These are phyloP conservation scores for Diaperis boleti DNA, from an alignment of 2,888 invertebrate genomes.

Conservation along the genomic window DNA sequence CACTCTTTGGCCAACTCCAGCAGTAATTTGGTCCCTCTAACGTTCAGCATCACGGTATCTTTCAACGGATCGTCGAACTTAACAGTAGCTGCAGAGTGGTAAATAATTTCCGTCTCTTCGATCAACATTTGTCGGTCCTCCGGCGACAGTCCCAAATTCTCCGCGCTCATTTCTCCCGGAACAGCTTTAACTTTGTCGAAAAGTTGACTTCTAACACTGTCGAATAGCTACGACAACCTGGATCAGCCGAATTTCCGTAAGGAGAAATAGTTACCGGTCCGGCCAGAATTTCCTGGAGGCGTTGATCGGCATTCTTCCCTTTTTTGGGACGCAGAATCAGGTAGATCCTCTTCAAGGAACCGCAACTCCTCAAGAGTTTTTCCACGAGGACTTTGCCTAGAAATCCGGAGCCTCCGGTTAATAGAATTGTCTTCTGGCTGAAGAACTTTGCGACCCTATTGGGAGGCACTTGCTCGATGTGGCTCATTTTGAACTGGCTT, in stretches of 20 bases:
- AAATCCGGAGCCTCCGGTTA: conserved; percentile 49
- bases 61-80: conserved; percentile 92
- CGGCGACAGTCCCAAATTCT: conserved; percentile 77
- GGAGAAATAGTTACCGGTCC: conserved; percentile 45
- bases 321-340: conserved; percentile 58
- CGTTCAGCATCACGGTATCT: conserved; percentile 90
- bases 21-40: conserved; percentile 90
- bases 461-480: background rate
- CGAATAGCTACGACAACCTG: conserved; percentile 16
- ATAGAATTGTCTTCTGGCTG: background rate
- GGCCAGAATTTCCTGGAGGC: conserved; percentile 48
- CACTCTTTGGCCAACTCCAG: conserved; percentile 83
- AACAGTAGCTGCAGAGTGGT: conserved; percentile 82
- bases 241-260: background rate
- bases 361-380: conserved; percentile 54
- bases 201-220: conserved; percentile 2
- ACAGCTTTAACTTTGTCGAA: conserved; percentile 76
- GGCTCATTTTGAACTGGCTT: too few relatives aligned
- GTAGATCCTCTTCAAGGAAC: conserved; percentile 54
- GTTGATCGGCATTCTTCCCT: conserved; percentile 47
- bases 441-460: background rate
- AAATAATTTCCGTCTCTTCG: conserved; percentile 84
- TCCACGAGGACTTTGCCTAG: conserved; percentile 54
- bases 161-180: conserved; percentile 77
- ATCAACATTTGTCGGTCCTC: conserved; percentile 74